These are phyloP conservation scores for Thereva unica DNA, from an alignment of 2,888 invertebrate species.

Conservation along the genomic window DNA sequence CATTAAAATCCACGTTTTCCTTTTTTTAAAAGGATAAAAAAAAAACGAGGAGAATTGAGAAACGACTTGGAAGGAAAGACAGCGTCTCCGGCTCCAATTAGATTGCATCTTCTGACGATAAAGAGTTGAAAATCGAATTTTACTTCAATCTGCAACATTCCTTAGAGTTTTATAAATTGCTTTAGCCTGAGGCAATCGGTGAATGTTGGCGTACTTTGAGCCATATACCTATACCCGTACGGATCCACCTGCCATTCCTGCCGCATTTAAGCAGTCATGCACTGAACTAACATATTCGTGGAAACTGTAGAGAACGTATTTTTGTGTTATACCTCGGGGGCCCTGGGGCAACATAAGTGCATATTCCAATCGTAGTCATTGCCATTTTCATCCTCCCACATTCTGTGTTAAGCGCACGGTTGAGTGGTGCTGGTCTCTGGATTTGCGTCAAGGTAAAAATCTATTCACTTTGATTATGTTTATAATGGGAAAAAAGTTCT, in stretches of 20 bases:
- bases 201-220: slow-evolving; percentile 22
- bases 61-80: no score
- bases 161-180: slow-evolving; percentile 32
- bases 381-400: slow-evolving; percentile 4
- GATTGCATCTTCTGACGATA: slow-evolving; percentile 29
- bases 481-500: slow-evolving; percentile 19
- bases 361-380: background rate
- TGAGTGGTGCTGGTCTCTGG: slow-evolving; percentile 13
- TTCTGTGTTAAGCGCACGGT: slow-evolving; percentile 3
- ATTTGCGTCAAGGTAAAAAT: slow-evolving; percentile 19
- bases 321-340: no score
- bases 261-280: no score
- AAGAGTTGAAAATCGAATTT: slow-evolving; percentile 35
- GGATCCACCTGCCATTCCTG: no score
- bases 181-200: slow-evolving; percentile 26
- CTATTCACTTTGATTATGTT: slow-evolving; percentile 27
- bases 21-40: background rate
- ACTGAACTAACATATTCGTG: no score
- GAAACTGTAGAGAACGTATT: no score
- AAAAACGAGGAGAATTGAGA: background rate
- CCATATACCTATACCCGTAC: no score
- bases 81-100: slow-evolving; percentile 24
- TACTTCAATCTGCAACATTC: slow-evolving; percentile 34
- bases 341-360: no score
- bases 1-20: no score